Conservation (phyloP, 1,140 invertebrate species). For the Caerostris darwini region DNA sequence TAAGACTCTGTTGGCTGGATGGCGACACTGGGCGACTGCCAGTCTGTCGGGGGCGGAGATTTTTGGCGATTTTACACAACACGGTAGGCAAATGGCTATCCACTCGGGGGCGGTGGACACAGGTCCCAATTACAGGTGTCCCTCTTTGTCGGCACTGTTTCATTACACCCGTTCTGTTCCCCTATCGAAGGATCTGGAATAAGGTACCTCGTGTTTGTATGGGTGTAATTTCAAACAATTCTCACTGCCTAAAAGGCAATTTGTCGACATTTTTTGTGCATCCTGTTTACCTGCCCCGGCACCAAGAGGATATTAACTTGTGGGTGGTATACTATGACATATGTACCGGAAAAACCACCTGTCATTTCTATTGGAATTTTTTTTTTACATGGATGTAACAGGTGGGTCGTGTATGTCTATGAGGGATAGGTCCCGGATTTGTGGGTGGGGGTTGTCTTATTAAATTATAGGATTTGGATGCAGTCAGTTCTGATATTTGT, state of each 20-base stretch:
- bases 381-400: conserved; percentile 51
- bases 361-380: conserved; percentile 36
- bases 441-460: conserved; percentile 16
- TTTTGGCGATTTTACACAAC: neutral
- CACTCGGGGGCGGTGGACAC: conserved; percentile 45
- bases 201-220: neutral
- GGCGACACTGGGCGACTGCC: conserved; percentile 49
- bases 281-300: conserved; percentile 52
- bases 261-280: conserved; percentile 45
- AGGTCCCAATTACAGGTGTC: conserved; percentile 62
- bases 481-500: conserved; percentile 5
- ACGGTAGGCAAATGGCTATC: conserved; percentile 41
- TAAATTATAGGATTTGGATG: conserved; percentile 66
- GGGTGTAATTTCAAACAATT: conserved; percentile 51
- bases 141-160: conserved; percentile 45
- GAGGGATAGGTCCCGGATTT: conserved; percentile 51
- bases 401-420: conserved; percentile 8
- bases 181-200: too few species aligned
- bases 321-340: conserved; percentile 64
- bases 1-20: neutral
- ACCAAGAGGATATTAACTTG: neutral
- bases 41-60: conserved; percentile 25
- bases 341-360: conserved; percentile 43
- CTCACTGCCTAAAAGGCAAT: conserved; percentile 33
- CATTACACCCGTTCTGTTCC: conserved; percentile 56